Base-by-base conservation (phyloP, 2,888 invertebrate genomes). In the Syrphus vitripennis region DNA sequence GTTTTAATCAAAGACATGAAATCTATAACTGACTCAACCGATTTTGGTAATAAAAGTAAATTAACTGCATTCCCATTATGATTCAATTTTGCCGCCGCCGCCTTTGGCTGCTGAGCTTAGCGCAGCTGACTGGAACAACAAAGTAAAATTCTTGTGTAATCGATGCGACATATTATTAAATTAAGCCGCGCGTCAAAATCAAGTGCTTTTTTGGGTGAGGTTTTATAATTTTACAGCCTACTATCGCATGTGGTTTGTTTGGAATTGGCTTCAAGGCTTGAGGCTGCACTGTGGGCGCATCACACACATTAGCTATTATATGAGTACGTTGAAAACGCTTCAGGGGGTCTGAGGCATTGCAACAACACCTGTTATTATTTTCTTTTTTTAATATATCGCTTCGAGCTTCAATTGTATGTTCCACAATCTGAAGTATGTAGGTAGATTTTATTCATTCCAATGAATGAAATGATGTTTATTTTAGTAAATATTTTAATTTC, bases 41-140 rank as follows among this genome's bases (percentile, higher is more conserved):
- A 31, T 71, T 80, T 80, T 71, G 80, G 75, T 55, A 65, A 75
- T 57, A 59, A 75, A 65, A 42, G 59, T 45, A 40, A 53, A 71
- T 71, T 61, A 80, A 80, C 69, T 59, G 75, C 80, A 84, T 76
- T 84, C 84, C 21, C 84, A 71, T 37, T 76, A 12, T 57, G 59
- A 76, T 65, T 76, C n/a, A 50, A 65, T 67, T 65, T 53, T 24
- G 37, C 55, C 83, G 34, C 31, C 31, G 31, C 9, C 0, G 1
- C 0, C 31, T n/a, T n/a, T n/a, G n/a, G n/a, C n/a, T n/a, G 31
- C 9, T 9, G 31, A 5, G 31, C 9, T 1, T 5, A 1, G 5
- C 31, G 31, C 3, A 5, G 4, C 31, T 31, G 55, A 55, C 31
- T 19, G 70, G n/a, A 75, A 65, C 61, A 26, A 34, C 59, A 29